Base-by-base conservation (phyloP, 2,888 invertebrate species). In the Aspidiotus destructor region DNA sequence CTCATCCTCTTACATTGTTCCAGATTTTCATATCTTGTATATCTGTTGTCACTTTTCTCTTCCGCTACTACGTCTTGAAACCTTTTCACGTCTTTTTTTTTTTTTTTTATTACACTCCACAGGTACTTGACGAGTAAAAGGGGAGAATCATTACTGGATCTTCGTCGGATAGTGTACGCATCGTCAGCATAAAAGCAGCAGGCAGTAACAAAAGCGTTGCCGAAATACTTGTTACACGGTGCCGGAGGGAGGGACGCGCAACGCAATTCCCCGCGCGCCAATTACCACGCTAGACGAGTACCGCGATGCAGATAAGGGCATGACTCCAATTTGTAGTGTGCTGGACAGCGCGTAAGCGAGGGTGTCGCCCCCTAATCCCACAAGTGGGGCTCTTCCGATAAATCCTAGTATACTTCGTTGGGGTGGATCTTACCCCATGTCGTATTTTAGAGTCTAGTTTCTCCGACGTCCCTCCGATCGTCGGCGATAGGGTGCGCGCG, bases 261-360 rank as follows among this genome's bases (percentile, higher is more conserved):
- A 60, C 65, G 70, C 69, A 70, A 69, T 69, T 67, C 62, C 70
- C 69, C 72, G 70, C 69, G 69, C 70, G 67, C 70, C 58, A 69
- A 70, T 70, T 60, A 68, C 68, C 70, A 71, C 69, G 69, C 71
- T 70, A 65, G 65, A 65, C 65, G 57, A 41, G 57, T 10, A 44
- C 41, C 52, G 68, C 61, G 62, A 54, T 62, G 61, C 68, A 68
- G 68, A 68, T 68, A 68, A 68, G 62, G 68, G 68, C 68, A 68
- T 68, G 68, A 68, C 68, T 68, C 61, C 68, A 68, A 68, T 68
- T 68, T 68, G 68, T 68, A 68, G 68, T 68, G 68, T 61, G 68
- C 68, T 68, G 68, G 68, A 68, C 68, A 68, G 42, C 53, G 53
- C 53, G 61, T 52, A 42, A 44, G 54, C 52, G 55, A 60, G 61